A percentile compares a stretch with the other conserved stretches of the same genome.
Conservation (phyloP, 2,797 vertebrate genomes). For the Sebastes diploproa region DNA sequence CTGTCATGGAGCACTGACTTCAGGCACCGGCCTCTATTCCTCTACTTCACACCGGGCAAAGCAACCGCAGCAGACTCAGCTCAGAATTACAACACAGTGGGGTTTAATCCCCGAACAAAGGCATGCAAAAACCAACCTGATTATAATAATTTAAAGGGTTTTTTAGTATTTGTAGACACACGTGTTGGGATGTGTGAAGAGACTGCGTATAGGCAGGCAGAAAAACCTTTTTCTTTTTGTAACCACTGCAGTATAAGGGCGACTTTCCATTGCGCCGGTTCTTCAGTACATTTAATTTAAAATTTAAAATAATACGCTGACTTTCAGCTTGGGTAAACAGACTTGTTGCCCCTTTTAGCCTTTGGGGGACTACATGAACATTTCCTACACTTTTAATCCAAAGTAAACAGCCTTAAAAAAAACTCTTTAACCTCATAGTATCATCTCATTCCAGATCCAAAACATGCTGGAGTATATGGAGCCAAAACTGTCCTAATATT, state of each 20-base stretch:
- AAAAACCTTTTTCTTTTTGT: neutral
- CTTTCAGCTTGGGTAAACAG: neutral
- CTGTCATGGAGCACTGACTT: slow-evolving; percentile 39
- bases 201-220: neutral
- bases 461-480: neutral
- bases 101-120: slow-evolving; percentile 32
- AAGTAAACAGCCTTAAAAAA: neutral
- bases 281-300: neutral
- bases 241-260: neutral
- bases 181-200: neutral
- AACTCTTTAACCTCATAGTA: neutral
- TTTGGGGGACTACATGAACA: neutral
- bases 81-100: slow-evolving; percentile 28
- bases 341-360: neutral
- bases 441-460: neutral
- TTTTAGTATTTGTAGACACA: neutral
- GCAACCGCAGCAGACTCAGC: slow-evolving; percentile 11
- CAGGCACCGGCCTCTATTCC: slow-evolving; percentile 41
- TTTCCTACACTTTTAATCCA: neutral
- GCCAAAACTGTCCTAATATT: slow-evolving; percentile 24
- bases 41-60: slow-evolving; percentile 3
- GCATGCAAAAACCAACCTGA: slow-evolving; percentile 19
- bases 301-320: neutral
- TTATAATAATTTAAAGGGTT: slow-evolving; percentile 10
- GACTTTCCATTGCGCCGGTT: neutral